Evolutionary conservation across 2,113 vertebrate genomes (phyloP).

Genomic region (Balaeniceps rex): DNA sequence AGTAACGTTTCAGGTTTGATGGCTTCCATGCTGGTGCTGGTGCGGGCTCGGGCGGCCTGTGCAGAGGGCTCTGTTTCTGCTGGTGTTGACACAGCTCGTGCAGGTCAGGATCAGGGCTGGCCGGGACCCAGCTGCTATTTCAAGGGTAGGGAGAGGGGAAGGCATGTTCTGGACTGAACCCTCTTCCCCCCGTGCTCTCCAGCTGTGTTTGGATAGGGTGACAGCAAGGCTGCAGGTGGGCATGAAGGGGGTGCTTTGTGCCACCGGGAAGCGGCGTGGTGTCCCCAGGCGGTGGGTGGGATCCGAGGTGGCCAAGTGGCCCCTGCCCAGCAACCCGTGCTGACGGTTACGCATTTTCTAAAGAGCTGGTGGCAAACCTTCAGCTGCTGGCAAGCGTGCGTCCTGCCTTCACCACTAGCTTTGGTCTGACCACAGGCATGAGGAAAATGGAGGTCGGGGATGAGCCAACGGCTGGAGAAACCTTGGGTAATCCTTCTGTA

Average conservation of each 20-base stretch:
- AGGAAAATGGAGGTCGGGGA: constrained; percentile 11
- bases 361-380: not conserved
- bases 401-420: not conserved
- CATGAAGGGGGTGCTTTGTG: not conserved
- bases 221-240: not conserved
- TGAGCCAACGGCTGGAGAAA: constrained; percentile 1
- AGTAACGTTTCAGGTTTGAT: not conserved
- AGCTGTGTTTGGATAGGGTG: not conserved
- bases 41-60: not conserved
- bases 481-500: constrained; percentile 36
- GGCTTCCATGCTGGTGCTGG: not conserved
- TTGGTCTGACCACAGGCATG: constrained; percentile 60
- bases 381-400: not conserved
- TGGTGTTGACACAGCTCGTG: not conserved
- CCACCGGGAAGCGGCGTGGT: not conserved
- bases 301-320: not conserved
- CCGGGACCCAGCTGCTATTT: not conserved
- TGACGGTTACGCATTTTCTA: not conserved
- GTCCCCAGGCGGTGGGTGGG: not conserved
- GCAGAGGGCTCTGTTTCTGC: not conserved
- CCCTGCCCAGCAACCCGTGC: not conserved
- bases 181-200: not conserved
- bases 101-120: not conserved
- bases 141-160: not conserved
- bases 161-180: not conserved